Evolutionary conservation across 2,113 vertebrate species (phyloP).

Genomic region (Phasianus colchicus): DNA sequence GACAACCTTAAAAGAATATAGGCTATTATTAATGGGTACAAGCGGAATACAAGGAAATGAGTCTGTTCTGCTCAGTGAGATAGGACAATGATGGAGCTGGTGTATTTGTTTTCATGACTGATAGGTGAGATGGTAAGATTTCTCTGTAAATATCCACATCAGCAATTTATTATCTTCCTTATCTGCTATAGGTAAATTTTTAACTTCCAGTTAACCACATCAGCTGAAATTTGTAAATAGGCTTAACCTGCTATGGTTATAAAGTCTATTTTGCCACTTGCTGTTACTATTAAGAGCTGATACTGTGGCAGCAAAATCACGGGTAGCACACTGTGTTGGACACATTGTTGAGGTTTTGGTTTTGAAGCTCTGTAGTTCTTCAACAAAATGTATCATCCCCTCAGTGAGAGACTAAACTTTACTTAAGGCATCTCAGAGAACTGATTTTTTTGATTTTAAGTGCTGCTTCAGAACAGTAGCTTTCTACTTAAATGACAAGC

Average conservation of each 20-base stretch:
- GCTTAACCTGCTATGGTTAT: not conserved
- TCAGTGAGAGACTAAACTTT: not conserved
- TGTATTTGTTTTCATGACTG: slow-evolving; percentile 10
- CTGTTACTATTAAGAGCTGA: not conserved
- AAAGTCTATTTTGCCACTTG: not conserved
- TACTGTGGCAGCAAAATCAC: not conserved
- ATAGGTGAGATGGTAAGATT: not conserved
- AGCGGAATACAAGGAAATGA: slow-evolving; percentile 18
- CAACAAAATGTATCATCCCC: not conserved
- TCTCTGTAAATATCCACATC: not conserved
- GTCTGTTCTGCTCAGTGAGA: not conserved
- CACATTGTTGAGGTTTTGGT: not conserved
- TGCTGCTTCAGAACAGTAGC: not conserved
- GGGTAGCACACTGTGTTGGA: not conserved
- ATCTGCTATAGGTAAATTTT: not conserved
- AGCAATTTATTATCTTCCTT: not conserved
- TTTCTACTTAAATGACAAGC: not conserved
- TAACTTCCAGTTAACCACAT: not conserved
- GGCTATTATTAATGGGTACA: slow-evolving; percentile 31
- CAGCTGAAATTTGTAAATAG: not conserved
- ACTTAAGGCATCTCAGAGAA: not conserved
- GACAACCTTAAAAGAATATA: not conserved
- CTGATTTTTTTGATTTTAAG: not conserved
- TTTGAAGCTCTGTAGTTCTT: not conserved
- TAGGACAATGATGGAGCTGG: not conserved